Evolutionary conservation across 1,140 invertebrate species (phyloP).

Genomic region (Apis laboriosa): DNA sequence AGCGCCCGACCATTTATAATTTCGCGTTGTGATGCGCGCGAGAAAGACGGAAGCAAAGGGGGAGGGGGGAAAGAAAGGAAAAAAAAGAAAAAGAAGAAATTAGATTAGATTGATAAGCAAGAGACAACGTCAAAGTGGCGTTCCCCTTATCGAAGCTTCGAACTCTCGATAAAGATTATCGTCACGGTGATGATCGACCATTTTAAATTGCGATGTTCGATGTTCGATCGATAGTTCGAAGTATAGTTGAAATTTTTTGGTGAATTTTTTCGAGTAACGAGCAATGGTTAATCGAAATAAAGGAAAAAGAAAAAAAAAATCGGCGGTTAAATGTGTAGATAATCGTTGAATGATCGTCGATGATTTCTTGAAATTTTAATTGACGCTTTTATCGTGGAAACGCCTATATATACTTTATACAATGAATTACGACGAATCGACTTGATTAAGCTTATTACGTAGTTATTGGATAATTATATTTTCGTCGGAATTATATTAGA

Average conservation of each 20-base stretch:
- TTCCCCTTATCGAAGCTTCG: slow-evolving; percentile 24
- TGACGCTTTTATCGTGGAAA: neutral
- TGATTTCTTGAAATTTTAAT: too few species aligned
- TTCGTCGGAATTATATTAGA: neutral
- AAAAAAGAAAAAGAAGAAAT: neutral
- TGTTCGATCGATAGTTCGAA: too few species aligned
- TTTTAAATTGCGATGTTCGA: neutral
- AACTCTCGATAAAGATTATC: slow-evolving; percentile 14
- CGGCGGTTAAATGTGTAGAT: too few species aligned
- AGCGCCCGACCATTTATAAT: slow-evolving; percentile 8
- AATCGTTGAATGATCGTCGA: too few species aligned
- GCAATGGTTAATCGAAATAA: too few species aligned
- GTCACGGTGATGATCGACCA: neutral
- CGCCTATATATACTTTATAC: neutral
- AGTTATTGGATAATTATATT: neutral
- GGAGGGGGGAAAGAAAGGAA: too few species aligned
- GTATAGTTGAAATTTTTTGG: too few species aligned
- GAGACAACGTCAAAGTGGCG: slow-evolving; percentile 16
- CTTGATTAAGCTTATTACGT: neutral
- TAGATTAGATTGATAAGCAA: slow-evolving; percentile 39
- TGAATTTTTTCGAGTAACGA: too few species aligned
- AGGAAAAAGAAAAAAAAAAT: too few species aligned
- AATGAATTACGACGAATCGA: neutral
- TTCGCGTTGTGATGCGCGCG: too few species aligned
- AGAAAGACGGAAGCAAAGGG: too few species aligned